Conservation (phyloP, 2,113 vertebrate genomes). For the Jaculus jaculus region DNA sequence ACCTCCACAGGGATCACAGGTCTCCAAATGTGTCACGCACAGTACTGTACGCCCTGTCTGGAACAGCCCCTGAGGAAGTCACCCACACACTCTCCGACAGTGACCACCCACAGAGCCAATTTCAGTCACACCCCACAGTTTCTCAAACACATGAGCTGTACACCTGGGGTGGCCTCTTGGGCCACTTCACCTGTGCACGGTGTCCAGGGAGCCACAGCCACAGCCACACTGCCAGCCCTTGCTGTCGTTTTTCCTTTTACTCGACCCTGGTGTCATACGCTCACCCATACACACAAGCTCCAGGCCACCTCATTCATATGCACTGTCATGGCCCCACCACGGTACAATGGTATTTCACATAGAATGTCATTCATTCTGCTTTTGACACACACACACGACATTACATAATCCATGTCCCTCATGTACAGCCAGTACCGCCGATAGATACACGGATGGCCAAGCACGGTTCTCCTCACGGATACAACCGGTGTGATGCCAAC, state of each 20-base stretch:
- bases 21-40: background rate
- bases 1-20: background rate
- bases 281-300: background rate
- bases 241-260: too few relatives aligned
- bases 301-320: too few relatives aligned
- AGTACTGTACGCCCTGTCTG: background rate
- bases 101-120: conserved; percentile 27
- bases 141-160: fast-evolving
- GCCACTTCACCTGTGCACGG: background rate
- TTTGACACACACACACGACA: background rate
- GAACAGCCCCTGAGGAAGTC: background rate
- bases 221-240: fast-evolving
- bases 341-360: fast-evolving
- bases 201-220: background rate
- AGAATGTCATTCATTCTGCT: background rate
- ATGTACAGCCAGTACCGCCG: too few relatives aligned
- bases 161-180: background rate
- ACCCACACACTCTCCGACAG: conserved; percentile 15
- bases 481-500: fast-evolving
- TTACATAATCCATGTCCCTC: background rate
- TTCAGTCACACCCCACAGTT: background rate
- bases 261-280: background rate
- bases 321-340: background rate
- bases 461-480: background rate
- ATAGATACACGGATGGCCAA: background rate